Evolutionary conservation across 2,888 invertebrate genomes (phyloP).

Genomic region (Dasypogon diadema): DNA sequence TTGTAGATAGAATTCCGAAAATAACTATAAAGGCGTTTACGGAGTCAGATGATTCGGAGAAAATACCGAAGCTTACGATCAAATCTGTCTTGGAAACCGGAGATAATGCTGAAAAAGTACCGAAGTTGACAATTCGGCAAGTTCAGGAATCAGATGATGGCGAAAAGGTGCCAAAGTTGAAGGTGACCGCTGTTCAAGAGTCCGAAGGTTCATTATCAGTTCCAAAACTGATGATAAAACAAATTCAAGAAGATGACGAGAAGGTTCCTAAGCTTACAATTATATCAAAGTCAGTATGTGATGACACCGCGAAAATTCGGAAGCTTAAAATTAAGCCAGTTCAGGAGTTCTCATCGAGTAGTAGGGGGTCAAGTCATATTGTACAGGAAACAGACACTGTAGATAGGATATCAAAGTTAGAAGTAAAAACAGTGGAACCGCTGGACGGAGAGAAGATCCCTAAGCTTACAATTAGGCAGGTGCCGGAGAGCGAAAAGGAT

Average conservation of each 20-base stretch:
- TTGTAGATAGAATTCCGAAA: constrained; percentile 62
- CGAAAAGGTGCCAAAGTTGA: constrained; percentile 65
- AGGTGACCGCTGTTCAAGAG: constrained; percentile 10
- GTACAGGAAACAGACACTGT: constrained; percentile 59
- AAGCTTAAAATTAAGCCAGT: constrained; percentile 51
- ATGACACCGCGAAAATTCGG: constrained; percentile 62
- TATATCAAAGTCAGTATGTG: constrained; percentile 58
- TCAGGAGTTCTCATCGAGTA: constrained; percentile 2
- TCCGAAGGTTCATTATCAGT: constrained; percentile 28
- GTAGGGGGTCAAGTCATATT: constrained; percentile 33
- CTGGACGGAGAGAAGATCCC: constrained; percentile 68
- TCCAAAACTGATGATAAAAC: constrained; percentile 51
- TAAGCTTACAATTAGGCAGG: constrained; percentile 69
- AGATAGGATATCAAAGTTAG: constrained; percentile 53
- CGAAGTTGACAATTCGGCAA: constrained; percentile 72
- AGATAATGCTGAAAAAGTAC: constrained; percentile 68
- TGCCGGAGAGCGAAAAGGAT: constrained; percentile 64
- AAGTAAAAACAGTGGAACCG: constrained; percentile 45
- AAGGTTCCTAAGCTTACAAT: constrained; percentile 67
- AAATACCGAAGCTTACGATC: constrained; percentile 63
- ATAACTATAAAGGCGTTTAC: constrained; percentile 62
- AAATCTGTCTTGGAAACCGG: constrained; percentile 64
- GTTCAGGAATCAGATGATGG: constrained; percentile 64
- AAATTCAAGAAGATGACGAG: constrained; percentile 48
- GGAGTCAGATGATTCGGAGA: not conserved